Percentiles rank a stretch among this genome's conserved stretches.
These are phyloP conservation scores for Nothocercus nigrocapillus DNA, from an alignment of 2,113 vertebrate genomes.

Conservation along the genomic window DNA sequence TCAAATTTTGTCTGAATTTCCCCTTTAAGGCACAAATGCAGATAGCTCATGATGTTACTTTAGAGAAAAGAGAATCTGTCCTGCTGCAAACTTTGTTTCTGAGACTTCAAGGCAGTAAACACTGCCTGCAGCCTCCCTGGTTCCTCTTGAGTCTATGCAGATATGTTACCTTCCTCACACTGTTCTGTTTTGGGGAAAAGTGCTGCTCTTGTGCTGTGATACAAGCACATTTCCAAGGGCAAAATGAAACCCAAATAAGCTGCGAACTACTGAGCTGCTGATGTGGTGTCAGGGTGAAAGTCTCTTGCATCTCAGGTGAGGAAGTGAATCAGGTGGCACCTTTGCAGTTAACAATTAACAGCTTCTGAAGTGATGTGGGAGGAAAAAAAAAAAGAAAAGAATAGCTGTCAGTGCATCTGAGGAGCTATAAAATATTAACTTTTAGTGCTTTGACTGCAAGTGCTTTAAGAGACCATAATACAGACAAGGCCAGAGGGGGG, in stretches of 20 bases:
- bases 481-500: constrained; percentile 34
- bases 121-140: neutral
- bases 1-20: neutral
- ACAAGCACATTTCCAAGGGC: constrained; percentile 23
- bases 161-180: neutral
- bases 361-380: neutral
- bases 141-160: neutral
- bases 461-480: neutral
- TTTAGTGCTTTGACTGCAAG: neutral
- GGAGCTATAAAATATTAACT: constrained; percentile 15
- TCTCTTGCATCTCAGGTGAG: neutral
- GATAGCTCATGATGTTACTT: neutral
- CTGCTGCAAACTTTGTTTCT: constrained; percentile 28
- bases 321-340: neutral
- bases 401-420: neutral
- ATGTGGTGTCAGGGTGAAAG: neutral
- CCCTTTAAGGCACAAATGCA: neutral
- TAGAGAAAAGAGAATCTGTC: neutral
- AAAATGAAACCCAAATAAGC: neutral
- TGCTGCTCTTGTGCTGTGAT: neutral
- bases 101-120: neutral
- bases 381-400: neutral
- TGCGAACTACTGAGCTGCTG: neutral
- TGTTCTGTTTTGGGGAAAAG: neutral
- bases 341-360: constrained; percentile 36